Conservation (phyloP, 2,113 vertebrate species). For the Etia nguti region DNA sequence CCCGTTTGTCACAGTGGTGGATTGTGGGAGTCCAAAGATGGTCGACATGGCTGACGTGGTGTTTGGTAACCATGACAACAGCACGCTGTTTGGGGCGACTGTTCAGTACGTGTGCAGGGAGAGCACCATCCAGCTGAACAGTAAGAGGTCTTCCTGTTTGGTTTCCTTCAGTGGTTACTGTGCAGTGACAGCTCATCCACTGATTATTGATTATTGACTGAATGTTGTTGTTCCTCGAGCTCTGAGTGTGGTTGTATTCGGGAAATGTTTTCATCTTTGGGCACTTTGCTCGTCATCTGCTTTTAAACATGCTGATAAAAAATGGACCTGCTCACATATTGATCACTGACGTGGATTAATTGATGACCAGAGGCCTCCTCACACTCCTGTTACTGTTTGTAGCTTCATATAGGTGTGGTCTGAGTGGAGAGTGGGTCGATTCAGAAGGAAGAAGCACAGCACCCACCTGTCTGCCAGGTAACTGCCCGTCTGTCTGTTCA, state of each 20-base stretch:
- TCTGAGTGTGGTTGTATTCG: background rate
- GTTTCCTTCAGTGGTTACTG: background rate
- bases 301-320: background rate
- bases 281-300: background rate
- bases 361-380: background rate
- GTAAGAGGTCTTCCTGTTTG: constrained; percentile 57
- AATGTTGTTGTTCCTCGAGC: background rate
- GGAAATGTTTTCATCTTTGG: background rate
- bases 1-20: constrained; percentile 76
- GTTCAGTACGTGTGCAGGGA: constrained; percentile 80
- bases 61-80: constrained; percentile 79
- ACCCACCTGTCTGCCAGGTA: constrained; percentile 29
- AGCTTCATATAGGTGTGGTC: constrained; percentile 79
- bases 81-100: constrained; percentile 79
- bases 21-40: constrained; percentile 79
- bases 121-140: constrained; percentile 70
- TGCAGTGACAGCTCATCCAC: background rate
- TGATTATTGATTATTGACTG: background rate
- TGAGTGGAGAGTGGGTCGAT: constrained; percentile 76
- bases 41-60: constrained; percentile 74
- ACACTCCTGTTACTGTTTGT: background rate
- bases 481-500: rapidly evolving
- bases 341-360: background rate
- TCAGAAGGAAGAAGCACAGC: constrained; percentile 67
- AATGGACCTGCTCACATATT: background rate